These are phyloP conservation scores for Rhodinocichla rosea DNA, from an alignment of 2,113 vertebrate species.

Conservation along the genomic window DNA sequence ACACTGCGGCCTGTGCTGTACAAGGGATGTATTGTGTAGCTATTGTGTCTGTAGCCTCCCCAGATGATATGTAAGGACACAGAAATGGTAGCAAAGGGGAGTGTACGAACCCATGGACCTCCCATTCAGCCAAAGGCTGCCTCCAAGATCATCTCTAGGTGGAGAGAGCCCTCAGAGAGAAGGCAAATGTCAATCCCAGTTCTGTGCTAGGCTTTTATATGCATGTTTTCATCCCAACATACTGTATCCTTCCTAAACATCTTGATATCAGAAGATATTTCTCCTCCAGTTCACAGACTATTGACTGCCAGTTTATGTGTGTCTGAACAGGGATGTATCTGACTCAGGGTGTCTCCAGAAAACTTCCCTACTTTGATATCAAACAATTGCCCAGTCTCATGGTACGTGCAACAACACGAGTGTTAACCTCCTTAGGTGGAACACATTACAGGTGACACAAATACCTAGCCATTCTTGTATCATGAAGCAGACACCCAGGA, in stretches of 20 bases:
- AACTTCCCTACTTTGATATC: background rate
- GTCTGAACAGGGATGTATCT: background rate
- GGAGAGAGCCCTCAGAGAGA: background rate
- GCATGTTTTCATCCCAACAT: rapidly evolving
- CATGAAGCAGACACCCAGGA: background rate
- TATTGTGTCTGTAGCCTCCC: background rate
- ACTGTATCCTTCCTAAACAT: background rate
- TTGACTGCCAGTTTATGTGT: background rate
- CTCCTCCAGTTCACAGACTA: background rate
- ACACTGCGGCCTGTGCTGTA: background rate
- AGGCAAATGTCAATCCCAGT: background rate
- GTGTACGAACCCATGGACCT: background rate
- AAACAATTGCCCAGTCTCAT: background rate
- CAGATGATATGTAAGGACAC: rapidly evolving
- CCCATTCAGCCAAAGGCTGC: background rate
- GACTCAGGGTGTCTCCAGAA: background rate
- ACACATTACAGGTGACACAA: background rate
- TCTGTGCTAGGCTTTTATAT: rapidly evolving
- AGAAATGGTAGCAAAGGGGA: background rate
- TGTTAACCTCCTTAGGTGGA: background rate
- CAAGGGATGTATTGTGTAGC: background rate
- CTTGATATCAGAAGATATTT: background rate
- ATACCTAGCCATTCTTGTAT: background rate
- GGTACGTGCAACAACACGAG: background rate
- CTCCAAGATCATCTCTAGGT: background rate